Base-by-base conservation (phyloP, 1,140 invertebrate species). In the Ceratosolen fusciceps region DNA sequence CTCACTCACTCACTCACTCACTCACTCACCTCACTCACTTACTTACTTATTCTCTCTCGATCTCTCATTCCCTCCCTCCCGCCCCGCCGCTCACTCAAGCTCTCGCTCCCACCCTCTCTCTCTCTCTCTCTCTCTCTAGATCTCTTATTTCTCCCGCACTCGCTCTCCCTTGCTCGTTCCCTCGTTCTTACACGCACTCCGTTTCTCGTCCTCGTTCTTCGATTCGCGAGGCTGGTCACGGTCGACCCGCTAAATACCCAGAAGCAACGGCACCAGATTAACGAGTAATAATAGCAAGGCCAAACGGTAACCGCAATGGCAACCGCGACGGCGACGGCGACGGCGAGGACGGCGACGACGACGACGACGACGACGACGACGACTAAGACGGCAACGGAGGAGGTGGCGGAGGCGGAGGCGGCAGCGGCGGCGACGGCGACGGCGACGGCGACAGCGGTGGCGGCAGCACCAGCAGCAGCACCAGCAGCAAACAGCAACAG, bases 171-270 rank as follows among this genome's bases (percentile, higher is more conserved):
- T 29, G 5, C 7, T 21, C 29, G 8, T 26, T 52, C 74, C n/a
- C 67, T 37, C 37, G 16, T n/a, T 43, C 43, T 39, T 14, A 5
- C 60, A 16, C 39, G 14, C 0, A 7, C 10, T n/a, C 67, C 26
- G n/a, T 26, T n/a, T 43, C 8, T 12, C 19, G 4, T 29, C 9
- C 37, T 0, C 37, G 1, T 21, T 68, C 39, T n/a, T 7, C 34
- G 16, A 29, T n/a, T 4, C 7, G 31, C n/a, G 9, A 21, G 54
- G 56, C 14, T 24, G 4, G 31, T 73, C 71, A 31, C 37, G 47
- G 29, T 26, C 16, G 16, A 26, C 16, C 60, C 29, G 29, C 74
- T 54, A 72, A 58, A 79, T 79, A 31, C 77, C 77, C 77, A 70
- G 72, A 52, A n/a, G n/a, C 16, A n/a, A n/a, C n/a, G n/a, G n/a